Percentiles rank a stretch among this genome's conserved stretches.
phyloP scores from a whole-genome alignment of 2,113 vertebrate species.

The Melospiza georgiana region DNA sequence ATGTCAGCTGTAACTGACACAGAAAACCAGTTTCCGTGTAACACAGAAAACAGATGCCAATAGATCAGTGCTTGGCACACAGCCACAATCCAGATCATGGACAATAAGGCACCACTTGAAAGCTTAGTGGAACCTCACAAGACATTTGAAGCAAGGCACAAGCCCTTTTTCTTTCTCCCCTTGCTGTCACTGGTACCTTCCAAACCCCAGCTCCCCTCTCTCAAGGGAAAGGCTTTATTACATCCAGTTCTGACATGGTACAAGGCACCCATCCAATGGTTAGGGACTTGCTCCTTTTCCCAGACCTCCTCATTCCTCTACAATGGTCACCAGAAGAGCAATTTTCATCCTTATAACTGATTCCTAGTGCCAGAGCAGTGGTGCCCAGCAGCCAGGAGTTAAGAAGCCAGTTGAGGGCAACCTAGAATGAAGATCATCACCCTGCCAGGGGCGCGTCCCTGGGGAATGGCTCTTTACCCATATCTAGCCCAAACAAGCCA shows the following conservation, averaged over 20 bases:
- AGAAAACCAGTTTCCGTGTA: not conserved
- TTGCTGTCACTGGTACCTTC: not conserved
- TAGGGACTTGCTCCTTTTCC: not conserved
- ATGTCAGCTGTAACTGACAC: not conserved
- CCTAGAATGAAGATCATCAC: not conserved
- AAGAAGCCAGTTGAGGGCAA: not conserved
- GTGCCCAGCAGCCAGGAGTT: not conserved
- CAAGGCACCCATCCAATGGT: not conserved
- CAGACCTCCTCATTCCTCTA: not conserved
- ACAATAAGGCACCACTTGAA: not conserved
- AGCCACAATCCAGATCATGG: not conserved
- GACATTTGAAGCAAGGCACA: not conserved
- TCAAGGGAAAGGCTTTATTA: not conserved
- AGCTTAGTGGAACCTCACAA: not conserved
- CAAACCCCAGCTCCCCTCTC: not conserved
- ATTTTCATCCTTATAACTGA: not conserved
- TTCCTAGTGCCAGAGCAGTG: not conserved
- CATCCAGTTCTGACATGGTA: not conserved
- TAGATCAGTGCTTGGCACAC: not conserved
- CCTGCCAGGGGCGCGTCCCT: fast-evolving
- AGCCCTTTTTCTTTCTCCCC: not conserved
- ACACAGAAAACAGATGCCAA: not conserved
- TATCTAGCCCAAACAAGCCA: not conserved
- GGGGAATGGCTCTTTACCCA: not conserved
- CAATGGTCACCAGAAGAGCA: not conserved